Base-by-base conservation (phyloP, 53 echinoderm and acorn worm species). In the Echinarachnius parma region DNA sequence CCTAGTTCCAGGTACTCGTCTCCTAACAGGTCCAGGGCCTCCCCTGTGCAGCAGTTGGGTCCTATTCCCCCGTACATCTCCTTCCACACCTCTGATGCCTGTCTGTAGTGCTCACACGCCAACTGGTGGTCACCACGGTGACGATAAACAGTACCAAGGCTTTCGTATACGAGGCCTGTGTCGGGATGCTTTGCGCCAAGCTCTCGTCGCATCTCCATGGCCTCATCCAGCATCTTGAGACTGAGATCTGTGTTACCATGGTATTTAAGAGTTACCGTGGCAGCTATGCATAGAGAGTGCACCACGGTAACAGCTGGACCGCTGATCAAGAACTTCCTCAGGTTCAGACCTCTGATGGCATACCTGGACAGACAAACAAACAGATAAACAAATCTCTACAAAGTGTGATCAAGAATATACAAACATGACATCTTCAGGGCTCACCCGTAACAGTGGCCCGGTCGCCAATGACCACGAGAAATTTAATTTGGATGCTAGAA, bases 1-100 rank as follows among this genome's bases (percentile, higher is more conserved):
- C 53, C 69, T 11, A 53, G 33, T 15, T 49, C 69, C 0, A 69
- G 31, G 53, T 29, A 69, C 22, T 4, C 21, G 27, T 69, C 69
- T 3, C 48, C 69, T 14, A 69, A 16, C 11, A 48, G 48, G 34
- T 69, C 69, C 69, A 69, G 50, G 28, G 69, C 49, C 37, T 69
- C 69, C 18, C 48, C 34, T 10, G 69, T 69, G 69, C 69, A 69
- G 69, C 48, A 69, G 53, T 69, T 69, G 7, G 69, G 69, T 29
- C 69, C 69, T n/a, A 69, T 21, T n/a, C n/a, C n/a, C 31, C 69
- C 69, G 53, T 52, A 69, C 1, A 48, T 23, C 0, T 31, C 53
- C 34, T 9, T 2, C 5, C 53, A 4, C 33, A 69, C 52, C 23
- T 69, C 69, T 4, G 16, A 31, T 15, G 50, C 69, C 27, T 18